Evolutionary conservation across 2,888 invertebrate species (phyloP), one percentile per base, ranked within the genome.

Genomic region (Oithona nana): DNA sequence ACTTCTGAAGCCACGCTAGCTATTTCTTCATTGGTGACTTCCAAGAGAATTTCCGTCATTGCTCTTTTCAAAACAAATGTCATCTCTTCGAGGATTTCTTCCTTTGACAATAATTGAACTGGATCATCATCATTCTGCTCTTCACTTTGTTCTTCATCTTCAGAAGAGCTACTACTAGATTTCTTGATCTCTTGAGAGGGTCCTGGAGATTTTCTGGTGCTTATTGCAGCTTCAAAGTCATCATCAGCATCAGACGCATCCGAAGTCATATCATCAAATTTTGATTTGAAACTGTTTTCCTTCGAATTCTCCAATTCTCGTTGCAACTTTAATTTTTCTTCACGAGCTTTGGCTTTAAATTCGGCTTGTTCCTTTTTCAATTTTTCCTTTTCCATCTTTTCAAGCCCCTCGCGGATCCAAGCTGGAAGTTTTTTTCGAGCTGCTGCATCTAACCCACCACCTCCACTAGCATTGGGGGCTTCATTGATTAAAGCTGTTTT

Each of bases 341-440:
- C 59, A 22, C 49, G 28, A 22, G 20, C 26, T 28, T 39, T 26
- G 13, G 28, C 20, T 28, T 49, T 13, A 6, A 28, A 26, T 4
- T 62, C 62, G 13, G n/a, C 26, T 20, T 56, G 20, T 29, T 62
- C 78, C 66, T 90, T 89, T 69, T 82, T 85, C 69, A 83, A 82
- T 70, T 93, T 92, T 68, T 94, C 92, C 28, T 87, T 79, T 73
- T 97, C 95, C 89, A 95, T 94, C 77, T 95, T 95, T 71, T 95
- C 95, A 67, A 97, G 75, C 31, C 94, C 94, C 78, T 90, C 94
- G 72, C 94, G 79, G 67, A 97, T 94, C 97, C 97, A 97, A 0
- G 88, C 89, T n/a, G 97, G 97, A 26, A 97, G 77, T 68, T 87
- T 84, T 70, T 89, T 83, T 48, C 92, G 78, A 73, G 88, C 88